Base-by-base conservation (phyloP, 2,888 invertebrate genomes). In the Cheiracanthium punctorium region DNA sequence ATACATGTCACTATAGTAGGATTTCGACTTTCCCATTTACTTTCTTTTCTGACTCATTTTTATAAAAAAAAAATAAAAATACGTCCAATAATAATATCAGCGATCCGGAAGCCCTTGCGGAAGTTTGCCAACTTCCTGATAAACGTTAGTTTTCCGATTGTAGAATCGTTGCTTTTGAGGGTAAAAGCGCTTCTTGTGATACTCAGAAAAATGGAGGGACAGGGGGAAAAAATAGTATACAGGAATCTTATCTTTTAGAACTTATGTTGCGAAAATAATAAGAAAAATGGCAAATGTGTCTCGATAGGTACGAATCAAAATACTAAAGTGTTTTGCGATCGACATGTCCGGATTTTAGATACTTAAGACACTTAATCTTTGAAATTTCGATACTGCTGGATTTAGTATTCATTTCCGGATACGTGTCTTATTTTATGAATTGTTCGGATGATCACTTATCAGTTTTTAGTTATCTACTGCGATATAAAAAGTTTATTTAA, bases 81-180 rank as follows among this genome's bases (percentile, higher is more conserved):
- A 82, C 76, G 77, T 82, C 82, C 75, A 48, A 76, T 76, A 82
- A 82, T 71, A 76, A 82, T 76, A 76, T 76, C 71, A 52, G 30
- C 32, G 70, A 30, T 32, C 76, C 72, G 72, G 76, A 76, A 82
- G 76, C 48, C 43, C 72, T 72, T 43, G 72, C 76, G 82, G 82
- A 82, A 82, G 82, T 77, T 82, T 82, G 82, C 82, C 82, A 82
- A 82, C 82, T 82, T 82, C 82, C 82, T 82, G 82, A 71, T 82
- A 82, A 80, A 76, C 76, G 82, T 48, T 65, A 65, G 82, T 72
- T 82, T 82, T 82, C 82, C 71, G 71, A 75, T 64, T 43, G 64
- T 73, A 33, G 69, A 81, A 81, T 37, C 41, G 75, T 41, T 75
- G 82, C 74, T 70, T 58, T 58, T 20, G 58, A 24, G 58, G 58